Base-by-base conservation (phyloP, 2,888 invertebrate species). In the Polymixis flavicincta region DNA sequence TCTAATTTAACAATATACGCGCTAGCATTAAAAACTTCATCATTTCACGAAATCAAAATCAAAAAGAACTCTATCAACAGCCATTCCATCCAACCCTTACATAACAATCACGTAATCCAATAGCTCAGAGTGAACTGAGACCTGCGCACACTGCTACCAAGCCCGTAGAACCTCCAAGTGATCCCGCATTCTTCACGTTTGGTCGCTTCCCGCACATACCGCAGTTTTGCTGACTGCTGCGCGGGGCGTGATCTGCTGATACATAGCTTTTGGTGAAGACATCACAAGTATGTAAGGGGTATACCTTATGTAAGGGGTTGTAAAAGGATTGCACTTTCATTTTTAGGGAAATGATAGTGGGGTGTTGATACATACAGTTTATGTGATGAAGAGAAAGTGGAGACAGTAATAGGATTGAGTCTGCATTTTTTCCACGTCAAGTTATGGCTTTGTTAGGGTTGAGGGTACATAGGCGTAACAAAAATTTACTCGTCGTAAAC, bases 181-280 rank as follows among this genome's bases (percentile, higher is more conserved):
- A 85, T 74, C 74, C 19, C 52, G 60, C 55, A n/a, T 37, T 25
- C 42, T 45, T 76, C 64, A 72, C 69, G 78, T 78, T 78, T 57
- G 77, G 63, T 14, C 59, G 87, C 54, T 8, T 63, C 19, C 22
- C 32, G 42, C 42, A 69, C 74, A 50, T 37, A 65, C 5, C 57
- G 42, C 42, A 57, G 70, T 64, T 45, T 37, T 42, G 83, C 86
- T 83, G 86, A 85, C 66, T 57, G 22, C 32, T 19, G 25, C 32
- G 25, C 59, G 52, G 65, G 63, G 68, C 25, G 60, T 7, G 66
- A 45, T 54, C 57, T 80, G 76, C 76, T 82, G 85, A 69, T 71
- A 82, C 65, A 82, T 72, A 60, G 25, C 60, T 52, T 69, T 65
- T 9, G n/a, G n/a, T 54, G 60, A 54, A 52, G 17, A 50, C 54